phyloP scores from a whole-genome alignment of 2,888 invertebrate genomes.

The Patella caerulea region DNA sequence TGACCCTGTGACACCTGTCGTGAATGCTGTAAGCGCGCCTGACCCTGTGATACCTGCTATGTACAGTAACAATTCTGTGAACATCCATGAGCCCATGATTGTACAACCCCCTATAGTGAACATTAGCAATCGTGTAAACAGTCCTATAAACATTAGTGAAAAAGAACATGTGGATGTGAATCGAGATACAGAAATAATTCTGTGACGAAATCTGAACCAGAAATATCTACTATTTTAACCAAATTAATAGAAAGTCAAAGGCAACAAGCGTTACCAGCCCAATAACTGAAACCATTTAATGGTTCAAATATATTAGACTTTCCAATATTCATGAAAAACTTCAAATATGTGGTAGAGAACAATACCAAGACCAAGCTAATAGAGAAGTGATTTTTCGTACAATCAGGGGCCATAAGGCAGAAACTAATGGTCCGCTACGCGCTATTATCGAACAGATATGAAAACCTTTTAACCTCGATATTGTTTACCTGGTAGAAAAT shows the following conservation, averaged over 20 bases:
- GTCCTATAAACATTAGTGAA: too few species aligned
- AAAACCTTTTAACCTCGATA: background rate
- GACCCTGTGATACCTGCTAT: too few species aligned
- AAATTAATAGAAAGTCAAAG: background rate
- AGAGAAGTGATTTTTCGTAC: too few species aligned
- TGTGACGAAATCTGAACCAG: background rate
- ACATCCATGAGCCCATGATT: too few species aligned
- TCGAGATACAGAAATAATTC: too few species aligned
- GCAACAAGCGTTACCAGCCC: background rate
- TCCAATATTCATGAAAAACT: slow-evolving; percentile 1
- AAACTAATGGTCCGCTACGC: too few species aligned
- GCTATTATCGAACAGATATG: background rate
- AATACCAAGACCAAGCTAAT: background rate
- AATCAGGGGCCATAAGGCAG: too few species aligned
- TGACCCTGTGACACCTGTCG: too few species aligned
- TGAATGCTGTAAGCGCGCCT: too few species aligned
- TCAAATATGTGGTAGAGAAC: background rate
- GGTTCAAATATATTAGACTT: background rate
- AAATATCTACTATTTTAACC: background rate
- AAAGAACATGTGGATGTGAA: background rate
- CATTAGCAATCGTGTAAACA: too few species aligned
- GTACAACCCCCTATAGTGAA: too few species aligned
- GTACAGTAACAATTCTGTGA: too few species aligned
- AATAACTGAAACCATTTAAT: background rate
- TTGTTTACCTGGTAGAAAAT: background rate